Evolutionary conservation across 1,140 invertebrate genomes (phyloP), one percentile per base, ranked within the genome.

Genomic region (Campoletis sonorensis): DNA sequence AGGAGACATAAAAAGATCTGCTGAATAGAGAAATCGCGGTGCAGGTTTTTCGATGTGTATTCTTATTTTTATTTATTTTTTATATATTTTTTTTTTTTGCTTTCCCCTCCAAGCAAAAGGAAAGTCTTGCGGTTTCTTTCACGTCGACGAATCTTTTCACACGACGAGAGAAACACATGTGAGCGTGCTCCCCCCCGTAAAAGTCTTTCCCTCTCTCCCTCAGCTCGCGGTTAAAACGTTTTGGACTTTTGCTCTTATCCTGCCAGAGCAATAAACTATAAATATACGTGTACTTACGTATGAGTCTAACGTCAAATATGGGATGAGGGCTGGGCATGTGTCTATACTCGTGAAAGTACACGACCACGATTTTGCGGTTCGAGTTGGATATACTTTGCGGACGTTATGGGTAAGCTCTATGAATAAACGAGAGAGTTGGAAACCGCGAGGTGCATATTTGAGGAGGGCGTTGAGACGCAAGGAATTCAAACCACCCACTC

Each of bases 381-480:
- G 27, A 67, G 76, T 45, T 78, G 76, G 37, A 78, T 78, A 78
- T 78, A 78, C 76, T 78, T 78, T 64, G 76, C 76, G 76, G 76
- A 26, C 58, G 61, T 70, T 70, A 37, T 40, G 76, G 54, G 73
- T 54, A 27, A 75, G 72, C 73, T 77, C 73, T 61, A 77, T 77
- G 76, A 78, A 61, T 78, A 78, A 78, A 78, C 76, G 76, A 78
- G 58, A 67, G 76, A 78, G 58, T 78, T 70, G n/a, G 76, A 78
- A 78, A 78, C 76, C 76, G 15, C 76, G 76, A 78, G 76, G 76
- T 78, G 76, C 76, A 78, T 78, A 78, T 78, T 78, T 78, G 76
- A 78, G 76, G 58, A 78, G 76, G 58, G 76, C 58, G 76, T 67
- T 64, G 76, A 78, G 76, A 67, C 37, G 76, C 76, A 27, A 78